Evolutionary conservation across 1,140 invertebrate genomes (phyloP).

Genomic region (Drosophila parabipectinata): DNA sequence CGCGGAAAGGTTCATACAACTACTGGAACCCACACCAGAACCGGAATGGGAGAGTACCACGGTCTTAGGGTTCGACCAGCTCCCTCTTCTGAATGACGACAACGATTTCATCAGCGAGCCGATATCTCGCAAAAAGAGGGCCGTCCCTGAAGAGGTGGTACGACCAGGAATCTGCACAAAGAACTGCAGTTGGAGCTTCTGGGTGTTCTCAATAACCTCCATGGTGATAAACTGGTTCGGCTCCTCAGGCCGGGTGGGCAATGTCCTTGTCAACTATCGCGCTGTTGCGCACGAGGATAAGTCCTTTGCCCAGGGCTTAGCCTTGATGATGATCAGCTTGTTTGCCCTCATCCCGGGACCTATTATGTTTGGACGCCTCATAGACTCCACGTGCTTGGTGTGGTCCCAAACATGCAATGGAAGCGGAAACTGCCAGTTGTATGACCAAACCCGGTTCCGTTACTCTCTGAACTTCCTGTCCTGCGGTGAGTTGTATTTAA

Average conservation of each 20-base stretch:
- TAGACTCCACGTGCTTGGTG: slow-evolving; percentile 87
- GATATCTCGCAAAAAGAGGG: slow-evolving; percentile 30
- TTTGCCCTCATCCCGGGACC: slow-evolving; percentile 88
- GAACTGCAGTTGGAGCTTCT: slow-evolving; percentile 84
- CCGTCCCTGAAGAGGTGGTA: slow-evolving; percentile 61
- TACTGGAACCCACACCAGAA: slow-evolving; percentile 12
- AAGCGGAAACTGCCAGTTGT: slow-evolving; percentile 88
- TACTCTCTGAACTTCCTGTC: slow-evolving; percentile 86
- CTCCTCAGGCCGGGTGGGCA: slow-evolving; percentile 87
- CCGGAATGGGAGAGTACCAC: slow-evolving; percentile 18
- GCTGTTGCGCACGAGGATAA: slow-evolving; percentile 87
- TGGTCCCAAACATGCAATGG: slow-evolving; percentile 88
- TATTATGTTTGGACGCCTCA: slow-evolving; percentile 88
- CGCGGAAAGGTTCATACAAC: slow-evolving; percentile 24
- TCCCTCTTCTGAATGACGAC: slow-evolving; percentile 53
- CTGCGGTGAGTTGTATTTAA: slow-evolving; percentile 84
- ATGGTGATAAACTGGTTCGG: slow-evolving; percentile 86
- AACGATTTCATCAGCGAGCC: slow-evolving; percentile 31
- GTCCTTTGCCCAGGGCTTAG: slow-evolving; percentile 87
- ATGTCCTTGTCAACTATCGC: slow-evolving; percentile 87
- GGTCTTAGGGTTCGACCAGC: neutral
- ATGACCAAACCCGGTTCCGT: slow-evolving; percentile 86
- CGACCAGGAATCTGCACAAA: slow-evolving; percentile 85
- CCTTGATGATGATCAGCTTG: slow-evolving; percentile 87
- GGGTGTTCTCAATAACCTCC: slow-evolving; percentile 84